Conservation (phyloP, 2,113 vertebrate genomes). For the Pachypanchax playfairii region DNA sequence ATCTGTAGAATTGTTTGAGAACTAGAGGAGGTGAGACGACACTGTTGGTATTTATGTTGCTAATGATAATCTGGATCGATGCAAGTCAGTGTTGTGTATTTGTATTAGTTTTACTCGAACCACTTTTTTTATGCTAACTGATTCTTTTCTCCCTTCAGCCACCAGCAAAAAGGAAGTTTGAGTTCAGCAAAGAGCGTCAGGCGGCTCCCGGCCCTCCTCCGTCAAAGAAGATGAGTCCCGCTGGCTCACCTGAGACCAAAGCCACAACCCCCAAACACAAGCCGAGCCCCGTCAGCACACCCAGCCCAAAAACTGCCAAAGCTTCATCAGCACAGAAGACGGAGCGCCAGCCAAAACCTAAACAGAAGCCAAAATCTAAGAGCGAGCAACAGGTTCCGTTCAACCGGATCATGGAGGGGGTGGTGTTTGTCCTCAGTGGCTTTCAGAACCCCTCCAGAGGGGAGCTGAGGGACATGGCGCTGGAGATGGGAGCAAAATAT, state of each 20-base stretch:
- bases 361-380: constrained; percentile 48
- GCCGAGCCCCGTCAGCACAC: constrained; percentile 45
- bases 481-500: constrained; percentile 90
- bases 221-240: constrained; percentile 68
- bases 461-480: constrained; percentile 88
- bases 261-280: constrained; percentile 66
- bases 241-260: constrained; percentile 67
- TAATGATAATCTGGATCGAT: too few relatives aligned
- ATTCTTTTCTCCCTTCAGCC: constrained; percentile 54
- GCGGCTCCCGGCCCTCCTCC: constrained; percentile 58
- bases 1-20: background rate
- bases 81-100: too few relatives aligned
- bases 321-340: constrained; percentile 62
- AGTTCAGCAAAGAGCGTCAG: constrained; percentile 84
- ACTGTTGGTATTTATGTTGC: too few relatives aligned
- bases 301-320: constrained; percentile 69
- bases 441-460: constrained; percentile 92
- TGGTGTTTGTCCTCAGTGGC: constrained; percentile 90
- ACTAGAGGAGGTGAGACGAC: background rate
- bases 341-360: constrained; percentile 50
- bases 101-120: too few relatives aligned
- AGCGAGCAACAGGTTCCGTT: constrained; percentile 65
- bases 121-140: too few relatives aligned
- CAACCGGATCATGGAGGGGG: constrained; percentile 81
- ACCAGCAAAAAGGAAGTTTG: constrained; percentile 86